These are phyloP conservation scores for Rousettus leschenaultii DNA, from an alignment of 2,113 vertebrate genomes.

Conservation along the genomic window DNA sequence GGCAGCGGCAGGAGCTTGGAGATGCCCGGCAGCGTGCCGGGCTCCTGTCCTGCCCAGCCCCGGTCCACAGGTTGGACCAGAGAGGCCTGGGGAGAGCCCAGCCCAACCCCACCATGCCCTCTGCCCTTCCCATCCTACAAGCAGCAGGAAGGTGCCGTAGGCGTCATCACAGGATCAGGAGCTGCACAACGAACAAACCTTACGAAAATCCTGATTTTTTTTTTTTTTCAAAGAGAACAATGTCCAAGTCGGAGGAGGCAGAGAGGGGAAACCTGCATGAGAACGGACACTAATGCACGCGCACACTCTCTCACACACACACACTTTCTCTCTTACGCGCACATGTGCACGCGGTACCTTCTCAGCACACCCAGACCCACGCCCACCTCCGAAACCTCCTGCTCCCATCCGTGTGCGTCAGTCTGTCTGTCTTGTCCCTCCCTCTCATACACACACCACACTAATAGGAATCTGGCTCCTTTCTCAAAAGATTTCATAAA, in stretches of 20 bases:
- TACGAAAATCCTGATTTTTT: neutral
- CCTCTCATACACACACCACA: too few species aligned
- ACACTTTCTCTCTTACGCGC: neutral
- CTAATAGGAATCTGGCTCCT: neutral
- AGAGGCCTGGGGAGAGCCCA: neutral
- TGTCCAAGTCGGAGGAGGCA: neutral
- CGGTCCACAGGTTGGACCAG: neutral
- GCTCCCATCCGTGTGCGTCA: rapidly evolving
- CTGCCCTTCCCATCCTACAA: neutral
- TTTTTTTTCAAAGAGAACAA: neutral
- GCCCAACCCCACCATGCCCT: neutral
- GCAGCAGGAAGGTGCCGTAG: neutral
- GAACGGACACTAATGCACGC: rapidly evolving
- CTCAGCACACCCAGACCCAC: neutral
- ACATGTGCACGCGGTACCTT: rapidly evolving
- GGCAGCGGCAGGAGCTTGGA: neutral
- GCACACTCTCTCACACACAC: neutral
- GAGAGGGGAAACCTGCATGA: neutral
- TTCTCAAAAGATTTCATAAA: neutral
- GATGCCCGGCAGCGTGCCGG: neutral
- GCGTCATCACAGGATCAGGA: neutral
- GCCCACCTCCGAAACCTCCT: too few species aligned
- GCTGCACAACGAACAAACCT: neutral
- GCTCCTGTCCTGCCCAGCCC: neutral
- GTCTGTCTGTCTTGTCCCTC: neutral